phyloP scores from a whole-genome alignment of 2,113 vertebrate genomes.

The Cottus gobio region DNA sequence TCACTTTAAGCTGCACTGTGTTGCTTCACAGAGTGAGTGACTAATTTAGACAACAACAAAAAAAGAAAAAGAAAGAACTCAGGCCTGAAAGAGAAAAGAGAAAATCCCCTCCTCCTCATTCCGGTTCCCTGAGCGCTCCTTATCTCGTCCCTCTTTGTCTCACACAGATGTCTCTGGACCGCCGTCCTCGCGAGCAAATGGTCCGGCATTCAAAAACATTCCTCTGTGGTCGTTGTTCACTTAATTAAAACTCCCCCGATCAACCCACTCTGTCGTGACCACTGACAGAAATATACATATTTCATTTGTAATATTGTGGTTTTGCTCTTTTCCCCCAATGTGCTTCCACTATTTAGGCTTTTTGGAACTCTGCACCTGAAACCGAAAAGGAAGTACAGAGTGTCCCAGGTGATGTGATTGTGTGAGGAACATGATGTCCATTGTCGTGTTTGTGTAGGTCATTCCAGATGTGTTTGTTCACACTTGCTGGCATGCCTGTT shows the following conservation, averaged over 20 bases:
- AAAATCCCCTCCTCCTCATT: slow-evolving; percentile 58
- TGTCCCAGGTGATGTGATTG: no score
- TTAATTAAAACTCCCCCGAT: slow-evolving; percentile 43
- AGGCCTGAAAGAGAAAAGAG: no score
- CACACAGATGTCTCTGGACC: slow-evolving; percentile 23
- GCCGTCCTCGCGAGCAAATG: slow-evolving; percentile 6
- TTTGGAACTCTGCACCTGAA: neutral
- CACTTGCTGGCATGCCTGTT: no score
- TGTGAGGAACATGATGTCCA: no score
- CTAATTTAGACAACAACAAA: slow-evolving; percentile 33
- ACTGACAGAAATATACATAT: neutral
- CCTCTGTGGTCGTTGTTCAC: neutral
- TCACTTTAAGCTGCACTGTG: slow-evolving; percentile 27
- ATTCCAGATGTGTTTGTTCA: no score
- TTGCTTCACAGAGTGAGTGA: slow-evolving; percentile 50
- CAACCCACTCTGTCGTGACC: neutral
- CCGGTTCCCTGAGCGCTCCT: neutral
- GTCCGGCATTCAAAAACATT: slow-evolving; percentile 11
- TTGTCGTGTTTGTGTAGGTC: no score
- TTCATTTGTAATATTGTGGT: neutral
- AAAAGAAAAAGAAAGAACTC: slow-evolving; percentile 46
- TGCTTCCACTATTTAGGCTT: neutral
- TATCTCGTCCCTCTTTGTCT: slow-evolving; percentile 31
- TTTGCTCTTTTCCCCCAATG: neutral
- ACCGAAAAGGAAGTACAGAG: no score